Base-by-base conservation (phyloP, 30 jellyfish, hydroid and myxozoan species). In the Chrysaora quinquecirrha region DNA sequence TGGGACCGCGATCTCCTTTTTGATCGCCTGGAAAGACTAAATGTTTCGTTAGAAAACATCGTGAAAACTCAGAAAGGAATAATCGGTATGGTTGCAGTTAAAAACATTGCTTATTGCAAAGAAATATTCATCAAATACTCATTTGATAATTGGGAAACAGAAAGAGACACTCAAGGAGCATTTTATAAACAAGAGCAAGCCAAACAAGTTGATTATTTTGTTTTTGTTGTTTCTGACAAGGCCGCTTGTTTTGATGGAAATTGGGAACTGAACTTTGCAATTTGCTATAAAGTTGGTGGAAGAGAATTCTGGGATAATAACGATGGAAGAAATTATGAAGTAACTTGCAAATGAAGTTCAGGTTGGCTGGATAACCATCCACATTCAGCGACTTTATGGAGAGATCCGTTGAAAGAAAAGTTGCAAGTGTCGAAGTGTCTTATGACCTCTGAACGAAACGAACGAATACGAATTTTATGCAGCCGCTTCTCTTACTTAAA, bases 271-370 rank as follows among this genome's bases (percentile, higher is more conserved):
- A 30, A 83, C 43, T 77, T 93, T 48, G 99, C 99, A 1, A 79
- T 93, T 32, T 34, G 96, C 30, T 91, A 85, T 64, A 38, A 78
- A 30, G 96, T 79, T 48, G 46, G 64, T 60, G 89, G 94, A 30
- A 20, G 24, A 43, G 98, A 91, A 62, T 80, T 31, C 48, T 91
- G 98, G 98, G 98, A 91, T 82, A 91, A 86, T 46, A 91, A 91
- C 60, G 48, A 35, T 20, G 90, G 87, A 1, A 0, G 56, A 2
- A 91, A 91, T 47, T 24, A n/a, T 22, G 70, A 56, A 56, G 31
- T 56, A n/a, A 56, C 22, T 18, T 30, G 34, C 74, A 33, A 62
- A 23, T 21, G 12, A 33, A 7, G 1, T 20, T 21, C 74, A 62
- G 14, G 25, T n/a, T 9, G 61, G 19, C 16, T 19, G 11, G 19